Evolutionary conservation across 2,113 vertebrate species (phyloP), one percentile per base, ranked within the genome.

Genomic region (Ovis canadensis): DNA sequence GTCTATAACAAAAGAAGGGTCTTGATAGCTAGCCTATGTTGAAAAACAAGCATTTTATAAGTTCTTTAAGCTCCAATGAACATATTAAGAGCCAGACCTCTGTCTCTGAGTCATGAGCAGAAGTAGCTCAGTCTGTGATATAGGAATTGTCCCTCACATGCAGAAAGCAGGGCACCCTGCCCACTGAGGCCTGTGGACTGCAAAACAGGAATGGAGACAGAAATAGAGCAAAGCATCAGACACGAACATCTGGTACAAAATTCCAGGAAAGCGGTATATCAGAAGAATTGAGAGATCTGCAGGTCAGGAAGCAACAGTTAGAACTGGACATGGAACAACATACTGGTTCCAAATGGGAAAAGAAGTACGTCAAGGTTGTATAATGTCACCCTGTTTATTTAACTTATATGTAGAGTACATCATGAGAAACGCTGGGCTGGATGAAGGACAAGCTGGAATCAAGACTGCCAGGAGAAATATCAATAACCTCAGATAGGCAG

Each of bases 51-150:
- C 3, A 40, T 45, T 84, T 80, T 88, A 81, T 87, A 83, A 83
- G 84, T 97, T 93, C 10, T 80, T 94, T 57, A 95, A 94, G 27
- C 29, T 95, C 15, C 82, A 87, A 74, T 80, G 90, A 97, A 80
- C 67, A 55, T 89, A 86, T 19, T 19, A 93, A 96, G 50, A 92
- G 40, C 13, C 71, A 91, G 52, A 54, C 12, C 12, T 54, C 52
- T 50, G n/a, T 71, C 55, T 96, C 43, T 91, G 33, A 54, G 43
- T 13, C 19, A 40, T 5, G 14, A 45, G 50, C 43, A 89, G n/a
- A 88, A 4, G 25, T 84, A 96, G 55, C 36, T 95, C 57, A 45
- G 12, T 16, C 52, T 94, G 33, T 59, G 50, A 83, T 86, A 87
- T 27, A 40, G 88, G 88, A 85, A 55, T 45, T 40, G 3, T 19